Evolutionary conservation across 2,888 invertebrate species (phyloP), one percentile per base, ranked within the genome.

Genomic region (Lepidocyrtoides sp.): DNA sequence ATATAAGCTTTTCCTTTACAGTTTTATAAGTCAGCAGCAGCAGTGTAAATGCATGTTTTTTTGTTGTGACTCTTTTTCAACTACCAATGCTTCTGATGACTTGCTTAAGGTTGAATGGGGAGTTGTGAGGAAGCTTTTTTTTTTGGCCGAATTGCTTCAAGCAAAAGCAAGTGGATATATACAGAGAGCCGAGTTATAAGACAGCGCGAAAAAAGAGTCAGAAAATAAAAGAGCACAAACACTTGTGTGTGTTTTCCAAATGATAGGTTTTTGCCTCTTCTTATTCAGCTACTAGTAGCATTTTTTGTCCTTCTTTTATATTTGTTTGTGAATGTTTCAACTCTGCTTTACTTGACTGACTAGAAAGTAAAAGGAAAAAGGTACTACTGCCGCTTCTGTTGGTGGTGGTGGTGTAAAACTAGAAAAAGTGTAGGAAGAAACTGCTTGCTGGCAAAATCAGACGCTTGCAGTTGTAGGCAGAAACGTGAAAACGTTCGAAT

Each of bases 21-120:
- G n/a, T n/a, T n/a, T n/a, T n/a, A n/a, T n/a, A 60, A 60, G 60
- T 54, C 63, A 82, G 23, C 23, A 48, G 8, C 29, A 82, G 20
- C 26, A 5, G 54, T n/a, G 51, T 51, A 88, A 89, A 82, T 69
- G 82, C 82, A 83, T 89, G 83, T 3, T 75, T 75, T 54, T 29
- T 79, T 57, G 75, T 82, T 83, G 69, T 79, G 84, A 85, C 90
- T 90, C 66, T 79, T 90, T 90, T 89, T 83, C 63, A 54, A 32
- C 57, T 60, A 57, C 60, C n/a, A 36, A 14, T 75, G 26, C 79
- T 85, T 17, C 84, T 85, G 90, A 90, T 90, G 85, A 90, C 90
- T 90, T 90, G 90, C 90, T 90, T 90, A 89, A 90, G 85, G 85
- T 84, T 85, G 90, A 90, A 66, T 84, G 77, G 89, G 89, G 89